A percentile compares a stretch with the other conserved stretches of the same genome.
These are phyloP conservation scores for Eira barbara DNA, from an alignment of 2,113 vertebrate species.

Conservation along the genomic window DNA sequence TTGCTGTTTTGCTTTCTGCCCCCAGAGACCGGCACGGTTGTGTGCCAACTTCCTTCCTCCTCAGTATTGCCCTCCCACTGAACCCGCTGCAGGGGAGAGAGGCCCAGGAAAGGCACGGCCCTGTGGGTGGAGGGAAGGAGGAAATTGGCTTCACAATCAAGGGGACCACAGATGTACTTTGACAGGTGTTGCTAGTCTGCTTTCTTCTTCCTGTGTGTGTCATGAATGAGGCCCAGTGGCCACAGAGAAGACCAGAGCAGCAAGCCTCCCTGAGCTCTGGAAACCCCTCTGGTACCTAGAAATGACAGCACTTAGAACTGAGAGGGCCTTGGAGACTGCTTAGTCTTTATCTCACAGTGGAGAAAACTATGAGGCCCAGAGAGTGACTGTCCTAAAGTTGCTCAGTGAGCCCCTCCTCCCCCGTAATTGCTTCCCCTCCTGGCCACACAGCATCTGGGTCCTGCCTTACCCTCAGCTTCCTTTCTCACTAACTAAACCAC, in stretches of 20 bases:
- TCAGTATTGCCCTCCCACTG: not conserved
- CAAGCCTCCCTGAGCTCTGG: not conserved
- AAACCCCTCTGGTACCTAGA: not conserved
- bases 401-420: not conserved
- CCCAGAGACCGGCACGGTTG: not conserved
- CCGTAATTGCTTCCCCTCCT: constrained; percentile 1
- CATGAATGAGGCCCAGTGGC: not conserved
- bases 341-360: not conserved
- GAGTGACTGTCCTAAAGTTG: not conserved
- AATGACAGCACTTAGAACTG: not conserved
- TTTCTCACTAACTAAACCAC: not conserved
- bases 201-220: constrained; percentile 17
- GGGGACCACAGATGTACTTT: not conserved
- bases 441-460: not conserved
- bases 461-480: not conserved
- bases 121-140: not conserved
- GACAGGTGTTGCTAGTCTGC: not conserved
- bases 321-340: constrained; percentile 1
- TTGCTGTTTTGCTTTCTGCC: not conserved
- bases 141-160: not conserved
- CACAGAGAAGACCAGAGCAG: not conserved
- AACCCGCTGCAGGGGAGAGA: too few species aligned
- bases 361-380: not conserved
- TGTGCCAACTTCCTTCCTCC: not conserved
- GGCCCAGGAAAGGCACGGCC: not conserved